These are phyloP conservation scores for Bombus waltoni DNA, from an alignment of 1,140 invertebrate genomes.

Conservation along the genomic window DNA sequence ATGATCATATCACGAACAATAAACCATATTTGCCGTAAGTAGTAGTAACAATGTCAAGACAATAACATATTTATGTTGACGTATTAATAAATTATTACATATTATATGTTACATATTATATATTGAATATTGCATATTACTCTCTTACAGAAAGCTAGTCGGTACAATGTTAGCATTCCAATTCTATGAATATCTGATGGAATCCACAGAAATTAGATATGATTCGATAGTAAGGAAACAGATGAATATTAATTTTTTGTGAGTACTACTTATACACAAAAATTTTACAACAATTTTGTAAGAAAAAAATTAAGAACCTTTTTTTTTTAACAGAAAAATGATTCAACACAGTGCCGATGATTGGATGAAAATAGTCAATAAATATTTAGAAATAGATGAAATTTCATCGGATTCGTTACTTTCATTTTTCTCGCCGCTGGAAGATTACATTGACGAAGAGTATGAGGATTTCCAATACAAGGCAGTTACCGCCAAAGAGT, in stretches of 20 bases:
- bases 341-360: constrained; percentile 61
- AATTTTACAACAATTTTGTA: constrained; percentile 1
- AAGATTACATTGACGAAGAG: constrained; percentile 70
- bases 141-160: constrained; percentile 79
- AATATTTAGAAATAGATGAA: constrained; percentile 68
- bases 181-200: constrained; percentile 76
- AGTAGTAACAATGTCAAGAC: neutral
- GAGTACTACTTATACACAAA: constrained; percentile 18
- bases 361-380: constrained; percentile 66
- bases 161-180: constrained; percentile 81
- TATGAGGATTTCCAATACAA: constrained; percentile 58
- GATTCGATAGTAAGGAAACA: constrained; percentile 65
- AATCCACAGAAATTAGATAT: constrained; percentile 73
- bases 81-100: too few species aligned
- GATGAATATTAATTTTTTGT: constrained; percentile 64
- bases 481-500: constrained; percentile 55
- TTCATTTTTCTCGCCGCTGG: constrained; percentile 71
- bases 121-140: too few species aligned
- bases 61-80: neutral
- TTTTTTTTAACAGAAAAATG: constrained; percentile 67
- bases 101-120: neutral
- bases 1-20: constrained; percentile 83
- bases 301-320: neutral
- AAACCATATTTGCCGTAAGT: constrained; percentile 84
- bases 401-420: constrained; percentile 60